A percentile compares a stretch with the other conserved stretches of the same genome.
Evolutionary conservation across 2,888 invertebrate species (phyloP).

Genomic region (Diplazon laetatorius): DNA sequence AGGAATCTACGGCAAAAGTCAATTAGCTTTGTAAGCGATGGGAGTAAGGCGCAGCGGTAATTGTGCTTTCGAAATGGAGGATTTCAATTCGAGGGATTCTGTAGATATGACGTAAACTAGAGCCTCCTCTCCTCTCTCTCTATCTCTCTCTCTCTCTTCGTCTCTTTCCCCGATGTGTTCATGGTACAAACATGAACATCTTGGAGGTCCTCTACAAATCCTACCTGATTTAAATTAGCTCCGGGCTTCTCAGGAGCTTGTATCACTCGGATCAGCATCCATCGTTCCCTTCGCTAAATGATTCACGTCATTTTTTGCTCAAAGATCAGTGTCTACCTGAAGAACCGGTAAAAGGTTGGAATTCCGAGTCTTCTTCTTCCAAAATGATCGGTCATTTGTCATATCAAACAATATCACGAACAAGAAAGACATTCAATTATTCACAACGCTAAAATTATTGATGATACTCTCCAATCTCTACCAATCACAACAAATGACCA

Average conservation of each 20-base stretch:
- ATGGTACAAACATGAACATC: neutral
- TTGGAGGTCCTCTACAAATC: neutral
- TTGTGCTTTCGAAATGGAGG: conserved; percentile 6
- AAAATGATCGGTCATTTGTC: neutral
- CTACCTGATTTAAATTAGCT: neutral
- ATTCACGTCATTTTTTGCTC: conserved; percentile 6
- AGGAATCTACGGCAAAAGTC: conserved; percentile 38
- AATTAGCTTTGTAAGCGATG: conserved; percentile 47
- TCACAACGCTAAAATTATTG: neutral
- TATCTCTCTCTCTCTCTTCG: neutral
- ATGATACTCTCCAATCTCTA: neutral
- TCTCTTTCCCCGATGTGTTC: neutral
- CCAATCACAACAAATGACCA: neutral
- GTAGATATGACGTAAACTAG: conserved; percentile 11
- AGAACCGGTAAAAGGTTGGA: too few relatives aligned
- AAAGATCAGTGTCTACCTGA: too few relatives aligned
- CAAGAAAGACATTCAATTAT: neutral
- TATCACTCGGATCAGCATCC: neutral
- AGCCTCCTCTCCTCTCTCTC: neutral
- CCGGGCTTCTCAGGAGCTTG: neutral
- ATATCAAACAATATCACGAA: neutral
- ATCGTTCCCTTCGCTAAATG: neutral
- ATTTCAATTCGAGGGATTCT: conserved; percentile 32
- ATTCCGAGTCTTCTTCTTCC: neutral
- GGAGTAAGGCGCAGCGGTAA: conserved; percentile 5